A percentile compares a stretch with the other conserved stretches of the same genome.
Conservation (phyloP, 2,797 vertebrate species). For the Melanotaenia boesemani region DNA sequence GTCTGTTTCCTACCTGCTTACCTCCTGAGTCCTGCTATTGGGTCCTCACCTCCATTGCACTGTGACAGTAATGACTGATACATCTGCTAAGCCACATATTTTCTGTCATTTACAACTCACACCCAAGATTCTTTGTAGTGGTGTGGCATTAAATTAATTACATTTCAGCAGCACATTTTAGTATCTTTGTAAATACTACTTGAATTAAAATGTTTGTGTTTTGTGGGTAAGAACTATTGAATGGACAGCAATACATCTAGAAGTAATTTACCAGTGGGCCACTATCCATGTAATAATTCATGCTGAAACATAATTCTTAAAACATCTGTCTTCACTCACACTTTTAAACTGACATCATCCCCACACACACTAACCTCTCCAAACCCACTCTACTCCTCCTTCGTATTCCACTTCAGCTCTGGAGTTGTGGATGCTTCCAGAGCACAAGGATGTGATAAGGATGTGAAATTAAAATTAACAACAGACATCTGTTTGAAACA, state of each 20-base stretch:
- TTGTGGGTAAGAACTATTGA: not conserved
- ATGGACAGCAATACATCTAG: not conserved
- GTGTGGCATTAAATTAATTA: not conserved
- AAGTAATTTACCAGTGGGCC: not conserved
- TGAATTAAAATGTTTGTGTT: not conserved
- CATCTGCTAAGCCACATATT: no score
- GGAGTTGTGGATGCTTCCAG: slow-evolving; percentile 42
- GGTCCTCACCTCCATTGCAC: no score
- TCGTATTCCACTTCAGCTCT: slow-evolving; percentile 31
- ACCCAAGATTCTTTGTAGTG: no score
- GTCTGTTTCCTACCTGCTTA: no score
- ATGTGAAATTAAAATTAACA: slow-evolving; percentile 73
- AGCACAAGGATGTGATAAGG: slow-evolving; percentile 40
- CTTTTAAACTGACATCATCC: slow-evolving; percentile 73
- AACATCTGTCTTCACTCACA: slow-evolving; percentile 79
- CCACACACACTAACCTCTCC: slow-evolving; percentile 43
- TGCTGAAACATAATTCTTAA: slow-evolving; percentile 46
- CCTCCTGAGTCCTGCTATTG: no score
- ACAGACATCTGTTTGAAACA: slow-evolving; percentile 70
- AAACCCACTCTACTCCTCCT: slow-evolving; percentile 17
- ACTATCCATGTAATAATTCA: not conserved
- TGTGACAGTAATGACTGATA: no score
- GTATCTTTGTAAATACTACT: not conserved
- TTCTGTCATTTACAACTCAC: no score
- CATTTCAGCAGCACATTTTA: not conserved